phyloP scores from a whole-genome alignment of 2,888 invertebrate genomes.

The Cantharis flavilabris region DNA sequence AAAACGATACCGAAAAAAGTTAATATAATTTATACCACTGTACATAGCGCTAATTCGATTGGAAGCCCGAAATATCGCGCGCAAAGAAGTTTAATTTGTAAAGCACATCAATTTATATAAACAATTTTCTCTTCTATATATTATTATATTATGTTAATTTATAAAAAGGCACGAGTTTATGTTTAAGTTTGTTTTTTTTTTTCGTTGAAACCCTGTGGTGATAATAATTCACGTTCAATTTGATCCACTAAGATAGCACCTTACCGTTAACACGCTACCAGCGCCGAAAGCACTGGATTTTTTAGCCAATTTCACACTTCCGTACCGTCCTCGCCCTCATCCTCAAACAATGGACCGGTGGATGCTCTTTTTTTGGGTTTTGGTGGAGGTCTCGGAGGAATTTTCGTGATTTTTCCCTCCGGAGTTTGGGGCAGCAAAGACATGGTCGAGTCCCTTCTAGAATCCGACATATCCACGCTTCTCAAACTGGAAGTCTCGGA shows the following conservation, averaged over 20 bases:
- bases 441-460: slow-evolving; percentile 47
- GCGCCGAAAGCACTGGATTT: slow-evolving; percentile 51
- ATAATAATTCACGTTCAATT: slow-evolving; percentile 26
- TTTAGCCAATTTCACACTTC: slow-evolving; percentile 72
- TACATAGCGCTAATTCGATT: slow-evolving; percentile 14
- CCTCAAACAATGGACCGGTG: slow-evolving; percentile 80
- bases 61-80: slow-evolving; percentile 27
- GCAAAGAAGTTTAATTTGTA: slow-evolving; percentile 22
- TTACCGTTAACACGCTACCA: slow-evolving; percentile 43
- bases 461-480: slow-evolving; percentile 55
- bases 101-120: slow-evolving; percentile 24
- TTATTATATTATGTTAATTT: neutral
- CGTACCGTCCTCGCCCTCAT: slow-evolving; percentile 87
- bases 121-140: slow-evolving; percentile 3
- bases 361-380: slow-evolving; percentile 79
- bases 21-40: neutral
- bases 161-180: slow-evolving; percentile 26
- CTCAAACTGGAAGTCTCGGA: slow-evolving; percentile 37
- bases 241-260: slow-evolving; percentile 36
- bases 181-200: slow-evolving; percentile 15
- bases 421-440: slow-evolving; percentile 35
- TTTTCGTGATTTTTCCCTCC: slow-evolving; percentile 58
- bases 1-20: slow-evolving; percentile 8
- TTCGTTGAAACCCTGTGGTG: slow-evolving; percentile 35
- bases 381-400: slow-evolving; percentile 83